Evolutionary conservation across 2,888 invertebrate genomes (phyloP), one percentile per base, ranked within the genome.

Genomic region (Eumerus sabulonum): DNA sequence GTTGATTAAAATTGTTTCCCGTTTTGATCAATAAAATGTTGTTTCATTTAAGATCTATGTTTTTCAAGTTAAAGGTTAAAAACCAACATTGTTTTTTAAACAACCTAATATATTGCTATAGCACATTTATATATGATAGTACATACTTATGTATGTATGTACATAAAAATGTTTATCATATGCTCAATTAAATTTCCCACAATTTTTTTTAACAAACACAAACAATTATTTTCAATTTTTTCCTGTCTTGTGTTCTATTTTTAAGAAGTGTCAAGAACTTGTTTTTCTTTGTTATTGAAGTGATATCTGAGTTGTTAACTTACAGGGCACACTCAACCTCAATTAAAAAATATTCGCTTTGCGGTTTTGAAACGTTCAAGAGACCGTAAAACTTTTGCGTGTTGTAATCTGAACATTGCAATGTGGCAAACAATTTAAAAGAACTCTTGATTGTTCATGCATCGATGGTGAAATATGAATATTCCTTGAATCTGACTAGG

Each of bases 291-390:
- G 60, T 48, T 53, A 35, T 40, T 56, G 57, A 62, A 74, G 68
- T 63, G 67, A 68, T 62, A 68, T 13, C 56, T 13, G 18, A 40
- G 51, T 45, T 57, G 57, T 68, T 76, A 63, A 63, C 76, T 68
- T 53, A 9, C 42, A 67, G 53, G 73, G 47, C 14, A 42, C 38
- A 53, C 63, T 76, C 57, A 76, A 76, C 57, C 53, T 76, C 76
- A 76, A 76, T 76, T 76, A 76, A 76, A 70, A 76, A 74, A 74
- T 68, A 48, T 76, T 76, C 62, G 76, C 68, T 68, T 76, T 63
- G 68, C 68, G 48, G 57, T 68, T 76, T 14, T 51, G 51, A 76
- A 68, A 47, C 40, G 56, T 59, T 76, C 68, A 76, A 68, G 76
- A 57, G 76, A 70, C 62, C 76, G 68, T 76, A 51, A 76, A 70